Evolutionary conservation across 1,140 invertebrate species (phyloP).

Genomic region (Drosophila pallidifrons): DNA sequence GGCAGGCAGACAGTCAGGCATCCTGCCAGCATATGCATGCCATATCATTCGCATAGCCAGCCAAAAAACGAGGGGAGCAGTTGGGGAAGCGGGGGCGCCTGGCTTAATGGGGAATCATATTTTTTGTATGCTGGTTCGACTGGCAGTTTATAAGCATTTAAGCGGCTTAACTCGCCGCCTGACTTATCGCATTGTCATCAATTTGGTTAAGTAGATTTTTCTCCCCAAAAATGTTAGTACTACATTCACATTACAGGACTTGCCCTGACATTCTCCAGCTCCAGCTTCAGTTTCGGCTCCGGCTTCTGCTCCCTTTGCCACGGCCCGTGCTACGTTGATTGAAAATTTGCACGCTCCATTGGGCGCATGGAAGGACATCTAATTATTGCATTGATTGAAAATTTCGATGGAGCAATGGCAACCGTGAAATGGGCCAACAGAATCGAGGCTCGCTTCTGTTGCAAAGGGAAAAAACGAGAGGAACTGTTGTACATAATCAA

Average conservation of each 20-base stretch:
- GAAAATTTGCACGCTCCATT: conserved; percentile 72
- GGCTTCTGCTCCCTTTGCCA: background rate
- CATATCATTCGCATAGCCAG: conserved; percentile 63
- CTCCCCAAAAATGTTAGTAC: conserved; percentile 13
- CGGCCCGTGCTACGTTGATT: conserved; percentile 47
- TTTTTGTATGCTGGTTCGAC: conserved; percentile 34
- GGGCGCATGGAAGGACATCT: conserved; percentile 56
- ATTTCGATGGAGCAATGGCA: conserved; percentile 17
- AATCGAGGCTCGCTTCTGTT: background rate
- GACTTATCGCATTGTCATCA: conserved; percentile 79
- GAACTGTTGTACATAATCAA: conserved; percentile 63
- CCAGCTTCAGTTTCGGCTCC: background rate
- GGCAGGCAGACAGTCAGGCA: background rate
- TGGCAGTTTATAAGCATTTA: conserved; percentile 75
- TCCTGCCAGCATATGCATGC: conserved; percentile 57
- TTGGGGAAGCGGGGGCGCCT: background rate
- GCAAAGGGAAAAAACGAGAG: conserved; percentile 7
- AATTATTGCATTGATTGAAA: conserved; percentile 76
- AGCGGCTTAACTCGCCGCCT: conserved; percentile 72
- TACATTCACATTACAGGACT: conserved; percentile 21
- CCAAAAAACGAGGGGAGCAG: conserved; percentile 40
- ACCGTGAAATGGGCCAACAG: background rate
- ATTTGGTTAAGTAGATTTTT: conserved; percentile 76
- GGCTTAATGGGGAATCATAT: conserved; percentile 40
- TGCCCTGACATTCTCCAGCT: background rate